A percentile compares a stretch with the other conserved stretches of the same genome.
phyloP scores from a whole-genome alignment of 2,113 vertebrate genomes.

The Gavialis gangeticus region DNA sequence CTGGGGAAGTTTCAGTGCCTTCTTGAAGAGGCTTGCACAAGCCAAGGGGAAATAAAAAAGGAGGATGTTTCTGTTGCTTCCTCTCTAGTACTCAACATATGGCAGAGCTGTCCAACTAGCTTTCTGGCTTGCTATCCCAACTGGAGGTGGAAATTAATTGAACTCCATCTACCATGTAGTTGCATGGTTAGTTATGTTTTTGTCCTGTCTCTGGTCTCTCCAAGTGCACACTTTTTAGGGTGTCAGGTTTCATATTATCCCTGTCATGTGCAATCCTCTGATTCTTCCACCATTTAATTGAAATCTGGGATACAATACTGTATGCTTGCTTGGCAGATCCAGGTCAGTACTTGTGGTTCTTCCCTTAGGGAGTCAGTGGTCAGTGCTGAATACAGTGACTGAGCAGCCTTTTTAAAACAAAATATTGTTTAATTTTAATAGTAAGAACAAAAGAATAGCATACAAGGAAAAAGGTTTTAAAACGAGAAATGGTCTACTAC shows the following conservation, averaged over 20 bases:
- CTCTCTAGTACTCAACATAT: background rate
- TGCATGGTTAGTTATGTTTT: too few species aligned
- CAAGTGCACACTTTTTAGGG: too few species aligned
- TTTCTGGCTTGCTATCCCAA: too few species aligned
- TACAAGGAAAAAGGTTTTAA: background rate
- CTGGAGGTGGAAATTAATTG: too few species aligned
- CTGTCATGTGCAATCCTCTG: too few species aligned
- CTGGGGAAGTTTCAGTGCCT: background rate
- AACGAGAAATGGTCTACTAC: background rate
- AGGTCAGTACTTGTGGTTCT: background rate
- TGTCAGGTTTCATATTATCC: too few species aligned
- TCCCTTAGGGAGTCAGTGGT: background rate
- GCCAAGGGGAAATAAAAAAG: background rate
- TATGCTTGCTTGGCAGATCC: background rate
- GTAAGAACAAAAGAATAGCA: background rate
- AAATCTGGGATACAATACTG: too few species aligned
- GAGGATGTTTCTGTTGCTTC: background rate
- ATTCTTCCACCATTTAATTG: too few species aligned
- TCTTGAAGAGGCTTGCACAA: background rate
- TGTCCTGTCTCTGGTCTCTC: too few species aligned
- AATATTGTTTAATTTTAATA: background rate
- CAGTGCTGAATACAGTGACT: background rate
- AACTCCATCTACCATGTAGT: too few species aligned
- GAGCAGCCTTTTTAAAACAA: background rate
- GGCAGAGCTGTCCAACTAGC: fast-evolving